Evolutionary conservation across 1,140 invertebrate species (phyloP), one percentile per base, ranked within the genome.

Genomic region (Cotesia glomerata): DNA sequence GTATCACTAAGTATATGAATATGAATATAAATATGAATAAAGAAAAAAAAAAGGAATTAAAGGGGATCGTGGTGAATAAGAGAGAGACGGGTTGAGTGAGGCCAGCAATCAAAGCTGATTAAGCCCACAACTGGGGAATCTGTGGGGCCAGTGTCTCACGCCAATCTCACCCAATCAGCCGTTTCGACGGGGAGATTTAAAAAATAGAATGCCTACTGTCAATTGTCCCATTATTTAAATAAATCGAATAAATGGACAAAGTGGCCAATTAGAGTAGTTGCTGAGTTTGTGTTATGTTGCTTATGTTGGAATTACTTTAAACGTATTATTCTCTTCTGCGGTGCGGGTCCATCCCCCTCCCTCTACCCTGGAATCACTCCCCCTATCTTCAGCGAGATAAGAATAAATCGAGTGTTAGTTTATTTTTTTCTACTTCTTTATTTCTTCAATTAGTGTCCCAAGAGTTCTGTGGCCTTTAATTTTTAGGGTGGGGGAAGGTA

Each of bases 201-300:
- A 86, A 87, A 87, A 87, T 87, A 87, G 86, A 87, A 87, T 87
- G 85, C 86, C 86, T 87, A 86, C 85, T 87, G 86, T 87, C 86
- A 87, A 87, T 87, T 87, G 86, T 87, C 84, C 86, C 85, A 87
- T 87, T 86, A 87, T 87, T 87, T 87, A 87, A 87, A 87, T 87
- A 87, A 87, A 87, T 87, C 86, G 86, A 87, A 87, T 87, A 87
- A 87, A 87, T 87, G 86, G 85, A 86, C 86, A 87, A 87, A 87
- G 86, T 87, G 86, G 86, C 84, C 86, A 87, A 86, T 87, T 87
- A 87, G 85, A 87, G 84, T 87, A 86, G 84, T 86, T 87, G 85
- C 80, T 84, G 81, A 45, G 39, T 45, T 45, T 45, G 39, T 45
- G 39, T 26, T 26, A 26, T 45, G 77, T 83, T 84, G 81, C 81